Evolutionary conservation across 2,888 invertebrate genomes (phyloP).

Genomic region (Masnerella sp.): DNA sequence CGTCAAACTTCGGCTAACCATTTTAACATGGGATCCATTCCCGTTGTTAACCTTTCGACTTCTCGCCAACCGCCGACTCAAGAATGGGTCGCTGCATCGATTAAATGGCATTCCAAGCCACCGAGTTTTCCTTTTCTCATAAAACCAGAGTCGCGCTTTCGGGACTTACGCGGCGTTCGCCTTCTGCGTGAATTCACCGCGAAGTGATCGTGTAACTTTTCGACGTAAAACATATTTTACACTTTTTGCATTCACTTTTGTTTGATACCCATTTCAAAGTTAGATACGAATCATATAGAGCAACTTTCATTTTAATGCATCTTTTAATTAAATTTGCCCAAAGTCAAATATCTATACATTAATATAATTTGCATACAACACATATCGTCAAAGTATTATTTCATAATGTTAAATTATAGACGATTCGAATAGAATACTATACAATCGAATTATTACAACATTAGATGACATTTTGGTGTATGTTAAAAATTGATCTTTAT

Average conservation of each 20-base stretch:
- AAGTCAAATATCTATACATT: no score
- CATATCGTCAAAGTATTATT: no score
- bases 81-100: slow-evolving; percentile 61
- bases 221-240: slow-evolving; percentile 21
- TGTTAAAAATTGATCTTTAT: no score
- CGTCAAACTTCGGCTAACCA: slow-evolving; percentile 63
- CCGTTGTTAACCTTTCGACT: slow-evolving; percentile 56
- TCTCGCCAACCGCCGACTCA: slow-evolving; percentile 42
- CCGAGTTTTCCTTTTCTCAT: slow-evolving; percentile 59
- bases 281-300: no score
- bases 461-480: no score
- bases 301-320: no score
- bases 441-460: no score
- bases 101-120: slow-evolving; percentile 63
- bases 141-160: slow-evolving; percentile 47
- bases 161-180: slow-evolving; percentile 48
- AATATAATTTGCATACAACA: no score
- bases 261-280: background rate
- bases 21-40: slow-evolving; percentile 54
- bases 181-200: slow-evolving; percentile 56
- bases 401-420: no score
- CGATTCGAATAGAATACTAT: no score
- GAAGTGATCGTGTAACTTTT: slow-evolving; percentile 53
- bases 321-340: no score
- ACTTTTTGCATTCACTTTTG: slow-evolving; percentile 14